Conservation (phyloP, 2,797 vertebrate genomes). For the Brachyrhaphis roseni region DNA sequence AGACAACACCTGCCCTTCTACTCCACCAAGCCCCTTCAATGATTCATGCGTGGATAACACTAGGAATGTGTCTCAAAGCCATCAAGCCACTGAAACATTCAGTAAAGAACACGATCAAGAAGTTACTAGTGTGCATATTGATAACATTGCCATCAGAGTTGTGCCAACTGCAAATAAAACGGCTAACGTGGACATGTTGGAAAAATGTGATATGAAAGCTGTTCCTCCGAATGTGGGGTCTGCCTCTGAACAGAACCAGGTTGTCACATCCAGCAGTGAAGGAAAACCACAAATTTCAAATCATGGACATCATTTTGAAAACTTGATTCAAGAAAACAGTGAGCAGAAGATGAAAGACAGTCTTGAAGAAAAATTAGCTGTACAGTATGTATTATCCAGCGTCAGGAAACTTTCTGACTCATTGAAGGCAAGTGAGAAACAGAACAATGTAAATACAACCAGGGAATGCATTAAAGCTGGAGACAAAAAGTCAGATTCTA, state of each 20-base stretch:
- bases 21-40: constrained; percentile 10
- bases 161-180: constrained; percentile 37
- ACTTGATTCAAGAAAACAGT: constrained; percentile 8
- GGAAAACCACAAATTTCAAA: constrained; percentile 30
- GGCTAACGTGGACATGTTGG: constrained; percentile 20
- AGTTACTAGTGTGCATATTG: constrained; percentile 56
- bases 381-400: constrained; percentile 44
- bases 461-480: constrained; percentile 16
- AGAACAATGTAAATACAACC: constrained; percentile 16
- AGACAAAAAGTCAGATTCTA: constrained; percentile 33
- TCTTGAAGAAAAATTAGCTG: constrained; percentile 33
- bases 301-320: constrained; percentile 20
- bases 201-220: constrained; percentile 18
- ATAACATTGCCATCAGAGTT: constrained; percentile 65
- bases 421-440: constrained; percentile 38
- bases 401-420: constrained; percentile 49
- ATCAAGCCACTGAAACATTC: constrained; percentile 13
- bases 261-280: constrained; percentile 17
- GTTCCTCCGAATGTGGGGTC: constrained; percentile 8
- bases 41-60: constrained; percentile 26
- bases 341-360: constrained; percentile 26
- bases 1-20: constrained; percentile 26
- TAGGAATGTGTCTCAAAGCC: constrained; percentile 6
- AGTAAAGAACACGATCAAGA: constrained; percentile 22
- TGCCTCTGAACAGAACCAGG: constrained; percentile 21